Conservation (phyloP, 1,140 invertebrate genomes). For the Psix sp. region DNA sequence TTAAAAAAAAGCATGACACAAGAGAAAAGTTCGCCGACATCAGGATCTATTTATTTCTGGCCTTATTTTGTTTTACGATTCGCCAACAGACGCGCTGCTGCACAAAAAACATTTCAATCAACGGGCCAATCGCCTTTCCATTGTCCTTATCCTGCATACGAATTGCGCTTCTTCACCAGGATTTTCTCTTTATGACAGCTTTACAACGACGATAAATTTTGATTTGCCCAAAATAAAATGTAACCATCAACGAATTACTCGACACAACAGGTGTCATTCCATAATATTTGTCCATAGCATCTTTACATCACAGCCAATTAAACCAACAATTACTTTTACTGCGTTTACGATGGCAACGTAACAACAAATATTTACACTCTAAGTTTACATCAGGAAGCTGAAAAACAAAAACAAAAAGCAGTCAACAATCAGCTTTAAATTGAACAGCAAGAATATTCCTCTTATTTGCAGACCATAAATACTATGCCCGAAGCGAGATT, state of each 20-base stretch:
- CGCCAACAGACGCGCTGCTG: constrained; percentile 2
- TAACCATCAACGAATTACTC: constrained; percentile 29
- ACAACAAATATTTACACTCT: too few relatives aligned
- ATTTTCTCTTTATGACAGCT: neutral
- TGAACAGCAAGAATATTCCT: too few relatives aligned
- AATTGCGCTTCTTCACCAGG: constrained; percentile 28
- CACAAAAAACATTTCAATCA: constrained; percentile 32
- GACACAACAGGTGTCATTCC: constrained; percentile 37
- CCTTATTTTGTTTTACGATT: constrained; percentile 17
- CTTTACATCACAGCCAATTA: constrained; percentile 16
- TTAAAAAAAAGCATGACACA: too few relatives aligned
- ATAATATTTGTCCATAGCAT: neutral
- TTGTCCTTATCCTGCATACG: constrained; percentile 33
- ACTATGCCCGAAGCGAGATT: too few relatives aligned
- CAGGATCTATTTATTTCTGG: constrained; percentile 4
- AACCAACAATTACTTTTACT: neutral
- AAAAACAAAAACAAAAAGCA: too few relatives aligned
- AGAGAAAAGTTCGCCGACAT: neutral
- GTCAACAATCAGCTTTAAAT: too few relatives aligned
- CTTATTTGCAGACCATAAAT: too few relatives aligned
- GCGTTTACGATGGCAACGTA: too few relatives aligned
- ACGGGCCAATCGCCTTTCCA: constrained; percentile 31
- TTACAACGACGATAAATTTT: constrained; percentile 21
- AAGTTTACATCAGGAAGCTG: too few relatives aligned
- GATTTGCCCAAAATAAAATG: constrained; percentile 26